Base-by-base conservation (phyloP, 1,140 invertebrate species). In the Macrocentrus cingulum region DNA sequence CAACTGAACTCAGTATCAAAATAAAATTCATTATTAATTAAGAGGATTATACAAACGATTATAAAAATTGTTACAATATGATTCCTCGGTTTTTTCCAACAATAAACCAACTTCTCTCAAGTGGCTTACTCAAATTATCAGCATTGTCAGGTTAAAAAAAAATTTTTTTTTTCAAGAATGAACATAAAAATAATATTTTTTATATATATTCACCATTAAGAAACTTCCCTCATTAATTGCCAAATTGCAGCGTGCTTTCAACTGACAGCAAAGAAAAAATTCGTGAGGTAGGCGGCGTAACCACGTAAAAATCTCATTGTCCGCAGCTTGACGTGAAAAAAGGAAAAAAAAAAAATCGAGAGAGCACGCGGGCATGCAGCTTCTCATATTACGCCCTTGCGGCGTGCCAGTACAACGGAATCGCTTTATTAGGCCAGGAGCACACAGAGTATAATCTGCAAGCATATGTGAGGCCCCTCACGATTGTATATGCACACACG, bases 381-480 rank as follows among this genome's bases (percentile, higher is more conserved):
- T 77, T 77, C 76, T 79, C 75, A 72, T 76, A 68, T 79, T 77
- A 79, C 76, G 70, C 70, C 68, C 48, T 61, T 61, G 39, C 37
- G 32, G 49, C 18, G 39, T 39, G 32, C 39, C 18, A 68, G 66
- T 67, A 72, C 71, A 76, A 72, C 74, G 72, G 72, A 79, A 79
- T 77, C 75, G 74, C 74, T 79, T 79, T 79, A 77, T 79, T 75
- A 76, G 68, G 73, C 64, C 25, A 41, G 37, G 32, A 49, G 29
- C 45, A 41, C 16, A 9, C 50, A n/a, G 45, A 41, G 39, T 49
- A 41, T 57, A 57, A 57, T 49, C 20, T 42, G 25, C 36, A 4
- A 8, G 36, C 15, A 4, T 8, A 39, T 39, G 36, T 39, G 13
- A 5, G 25, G 4, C 25, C 25, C 25, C 25, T 29, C 25, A 29